These are phyloP conservation scores for Drosophila equinoxialis DNA, from an alignment of 1,140 invertebrate species.

Conservation along the genomic window DNA sequence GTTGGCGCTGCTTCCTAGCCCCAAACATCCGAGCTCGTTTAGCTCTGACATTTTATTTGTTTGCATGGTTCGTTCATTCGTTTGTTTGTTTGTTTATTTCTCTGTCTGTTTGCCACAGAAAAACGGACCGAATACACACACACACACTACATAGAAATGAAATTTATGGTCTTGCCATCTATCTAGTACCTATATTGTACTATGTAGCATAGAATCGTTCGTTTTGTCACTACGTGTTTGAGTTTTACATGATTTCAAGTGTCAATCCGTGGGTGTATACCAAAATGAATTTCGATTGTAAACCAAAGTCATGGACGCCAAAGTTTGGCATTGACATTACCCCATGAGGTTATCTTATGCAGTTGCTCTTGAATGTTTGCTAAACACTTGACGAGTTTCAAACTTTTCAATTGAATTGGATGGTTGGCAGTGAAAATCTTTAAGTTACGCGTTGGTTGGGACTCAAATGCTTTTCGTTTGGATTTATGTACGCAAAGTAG, in stretches of 20 bases:
- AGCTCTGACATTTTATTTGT: constrained; percentile 61
- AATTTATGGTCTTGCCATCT: constrained; percentile 61
- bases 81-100: constrained; percentile 28
- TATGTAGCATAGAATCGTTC: constrained; percentile 36
- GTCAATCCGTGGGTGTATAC: constrained; percentile 33
- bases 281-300: not conserved
- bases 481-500: not conserved
- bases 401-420: not conserved
- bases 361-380: not conserved
- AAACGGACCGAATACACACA: constrained; percentile 6
- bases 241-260: constrained; percentile 41
- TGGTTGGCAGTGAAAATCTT: not conserved
- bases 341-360: not conserved
- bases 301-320: not conserved
- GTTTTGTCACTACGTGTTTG: constrained; percentile 35
- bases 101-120: constrained; percentile 9
- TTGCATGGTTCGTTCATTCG: constrained; percentile 51
- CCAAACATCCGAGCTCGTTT: constrained; percentile 21
- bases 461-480: not conserved
- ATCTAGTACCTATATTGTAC: constrained; percentile 22
- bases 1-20: not conserved
- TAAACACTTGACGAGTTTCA: not conserved
- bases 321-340: constrained; percentile 14
- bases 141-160: constrained; percentile 30
- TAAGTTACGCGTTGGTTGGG: not conserved